Percentiles rank a stretch among this genome's conserved stretches.
These are phyloP conservation scores for Polypterus senegalus DNA, from an alignment of 2,113 vertebrate genomes.

Conservation along the genomic window DNA sequence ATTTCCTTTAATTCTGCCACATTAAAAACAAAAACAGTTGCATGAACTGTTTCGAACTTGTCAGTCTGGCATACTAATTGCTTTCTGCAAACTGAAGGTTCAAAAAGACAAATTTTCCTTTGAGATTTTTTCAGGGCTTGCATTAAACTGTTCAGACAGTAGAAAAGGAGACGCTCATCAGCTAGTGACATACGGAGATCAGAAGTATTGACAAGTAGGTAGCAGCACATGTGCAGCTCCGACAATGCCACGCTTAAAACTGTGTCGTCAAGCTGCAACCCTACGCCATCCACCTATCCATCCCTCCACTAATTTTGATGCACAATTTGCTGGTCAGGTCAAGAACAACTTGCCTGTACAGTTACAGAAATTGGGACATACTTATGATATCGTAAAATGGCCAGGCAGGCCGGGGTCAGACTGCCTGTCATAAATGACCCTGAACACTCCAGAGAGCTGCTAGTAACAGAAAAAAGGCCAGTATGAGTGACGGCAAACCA, in stretches of 20 bases:
- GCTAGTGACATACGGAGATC: slow-evolving; percentile 68
- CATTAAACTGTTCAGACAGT: slow-evolving; percentile 46
- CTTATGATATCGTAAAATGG: too few relatives aligned
- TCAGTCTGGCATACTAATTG: slow-evolving; percentile 66
- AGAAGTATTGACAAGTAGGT: slow-evolving; percentile 65
- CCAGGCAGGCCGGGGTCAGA: too few relatives aligned
- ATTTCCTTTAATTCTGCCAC: slow-evolving; percentile 48
- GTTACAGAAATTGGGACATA: too few relatives aligned
- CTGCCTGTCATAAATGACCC: too few relatives aligned
- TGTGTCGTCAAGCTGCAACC: slow-evolving; percentile 41
- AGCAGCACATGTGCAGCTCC: slow-evolving; percentile 45
- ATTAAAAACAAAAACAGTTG: slow-evolving; percentile 64
- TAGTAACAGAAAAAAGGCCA: too few relatives aligned
- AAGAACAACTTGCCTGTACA: too few relatives aligned
- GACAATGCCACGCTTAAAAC: slow-evolving; percentile 27
- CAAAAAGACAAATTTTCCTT: slow-evolving; percentile 65
- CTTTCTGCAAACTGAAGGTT: slow-evolving; percentile 57
- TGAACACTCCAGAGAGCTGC: too few relatives aligned
- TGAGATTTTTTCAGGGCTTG: slow-evolving; percentile 59
- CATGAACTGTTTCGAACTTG: slow-evolving; percentile 71
- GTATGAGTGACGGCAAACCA: too few relatives aligned
- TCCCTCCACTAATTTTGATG: too few relatives aligned
- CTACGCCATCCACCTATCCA: slow-evolving; percentile 18
- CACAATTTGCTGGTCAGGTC: too few relatives aligned
- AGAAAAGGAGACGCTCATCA: slow-evolving; percentile 59